Base-by-base conservation (phyloP, 2,797 vertebrate genomes). In the Poeciliopsis infans region DNA sequence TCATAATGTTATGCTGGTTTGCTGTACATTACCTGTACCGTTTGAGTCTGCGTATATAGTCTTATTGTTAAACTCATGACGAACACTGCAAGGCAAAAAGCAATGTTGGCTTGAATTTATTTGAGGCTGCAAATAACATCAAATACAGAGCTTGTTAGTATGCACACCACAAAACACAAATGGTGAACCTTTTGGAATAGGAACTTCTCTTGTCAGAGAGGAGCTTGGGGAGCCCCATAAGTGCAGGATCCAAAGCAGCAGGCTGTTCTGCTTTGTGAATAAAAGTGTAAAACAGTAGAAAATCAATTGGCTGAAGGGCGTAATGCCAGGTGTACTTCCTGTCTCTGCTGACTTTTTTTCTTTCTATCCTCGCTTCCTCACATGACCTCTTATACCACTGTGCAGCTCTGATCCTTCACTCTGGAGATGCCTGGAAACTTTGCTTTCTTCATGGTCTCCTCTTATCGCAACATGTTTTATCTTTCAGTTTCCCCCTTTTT, bases 271-370 rank as follows among this genome's bases (percentile, higher is more conserved):
- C 80, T 79, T 75, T 77, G 68, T 76, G 69, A 85, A 71, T 4
- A 57, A 83, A 88, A 81, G 77, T 82, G 71, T 81, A 74, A 84
- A 86, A 81, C 69, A 55, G 66, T 74, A 43, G 36, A 77, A 71
- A 76, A 69, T 83, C 79, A 79, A 72, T 79, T 55, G 39, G 41
- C 79, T 85, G 68, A 83, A 69, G 71, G 57, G 15, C 20, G 74
- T 2, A 55, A 77, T 81, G 78, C 75, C 82, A 81, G 86, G 39
- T 11, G 1, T 7, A 5, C 64, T 77, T 80, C 28, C 49, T 71
- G 31, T 41, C 25, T 76, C 28, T 16, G 4, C 25, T 36, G 64
- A 20, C 69, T 47, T 55, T 45, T 49, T 66, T 72, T 70, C 68
- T 23, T 59, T 33, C n/a, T 31, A 7, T 36, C 28, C 45, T 77